phyloP scores from a whole-genome alignment of 92 coral and sea anemone genomes.

The Ricordea florida region DNA sequence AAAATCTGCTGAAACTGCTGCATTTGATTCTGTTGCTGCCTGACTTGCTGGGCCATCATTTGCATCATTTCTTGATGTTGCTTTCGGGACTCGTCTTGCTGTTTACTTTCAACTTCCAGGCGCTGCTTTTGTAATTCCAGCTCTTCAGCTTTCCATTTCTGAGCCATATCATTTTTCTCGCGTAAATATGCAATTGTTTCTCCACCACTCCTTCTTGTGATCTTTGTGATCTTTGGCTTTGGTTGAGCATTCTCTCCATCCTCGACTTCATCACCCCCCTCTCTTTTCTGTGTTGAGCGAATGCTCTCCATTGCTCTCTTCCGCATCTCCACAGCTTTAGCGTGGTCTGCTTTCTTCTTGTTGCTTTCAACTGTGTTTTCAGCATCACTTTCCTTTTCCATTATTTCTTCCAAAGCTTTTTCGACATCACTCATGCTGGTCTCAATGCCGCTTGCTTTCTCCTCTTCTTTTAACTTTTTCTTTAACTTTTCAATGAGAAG shows the following conservation, averaged over 20 bases:
- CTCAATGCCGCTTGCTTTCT: too few species aligned
- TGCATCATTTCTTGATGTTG: conserved; percentile 49
- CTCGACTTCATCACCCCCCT: conserved; percentile 3
- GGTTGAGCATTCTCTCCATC: conserved; percentile 23
- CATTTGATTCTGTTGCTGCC: conserved; percentile 47
- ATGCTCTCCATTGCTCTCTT: conserved; percentile 34
- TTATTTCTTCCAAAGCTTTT: too few species aligned
- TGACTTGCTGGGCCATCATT: conserved; percentile 22
- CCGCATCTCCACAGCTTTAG: conserved; percentile 38
- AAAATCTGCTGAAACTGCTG: conserved; percentile 45
- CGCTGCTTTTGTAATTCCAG: conserved; percentile 30
- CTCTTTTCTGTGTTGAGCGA: conserved; percentile 16
- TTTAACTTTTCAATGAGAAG: too few species aligned
- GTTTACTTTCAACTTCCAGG: conserved; percentile 33
- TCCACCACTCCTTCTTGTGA: conserved; percentile 29
- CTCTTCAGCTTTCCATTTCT: conserved; percentile 48
- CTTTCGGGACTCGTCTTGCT: conserved; percentile 31
- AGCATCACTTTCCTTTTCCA: conserved; percentile 16
- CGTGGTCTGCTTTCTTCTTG: conserved; percentile 17
- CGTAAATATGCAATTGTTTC: conserved; percentile 37
- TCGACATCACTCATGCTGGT: too few species aligned
- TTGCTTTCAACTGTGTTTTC: conserved; percentile 12
- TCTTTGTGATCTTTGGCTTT: conserved; percentile 17
- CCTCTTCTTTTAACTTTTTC: too few species aligned
- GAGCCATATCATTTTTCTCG: conserved; percentile 32